Evolutionary conservation across 2,113 vertebrate genomes (phyloP).

Genomic region (Xyliphius kryptos): DNA sequence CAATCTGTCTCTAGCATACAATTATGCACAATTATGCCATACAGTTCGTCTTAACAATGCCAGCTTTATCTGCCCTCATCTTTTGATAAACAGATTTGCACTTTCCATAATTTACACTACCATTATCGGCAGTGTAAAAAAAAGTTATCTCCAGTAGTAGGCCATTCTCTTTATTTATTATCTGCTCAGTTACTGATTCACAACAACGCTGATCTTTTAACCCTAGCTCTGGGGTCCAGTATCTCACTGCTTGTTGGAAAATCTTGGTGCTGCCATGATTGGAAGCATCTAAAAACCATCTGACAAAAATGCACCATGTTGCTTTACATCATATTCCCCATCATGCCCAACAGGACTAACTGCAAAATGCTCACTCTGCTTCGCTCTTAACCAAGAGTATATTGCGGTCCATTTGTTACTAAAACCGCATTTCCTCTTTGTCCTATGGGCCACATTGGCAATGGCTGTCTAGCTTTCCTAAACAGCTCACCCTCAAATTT

Average conservation of each 20-base stretch:
- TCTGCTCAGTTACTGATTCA: too few relatives aligned
- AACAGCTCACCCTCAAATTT: too few relatives aligned
- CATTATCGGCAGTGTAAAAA: conserved; percentile 38
- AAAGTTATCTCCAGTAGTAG: conserved; percentile 33
- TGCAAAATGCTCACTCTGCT: too few relatives aligned
- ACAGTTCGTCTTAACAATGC: conserved; percentile 35
- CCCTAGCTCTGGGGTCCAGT: neutral
- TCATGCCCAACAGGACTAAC: too few relatives aligned
- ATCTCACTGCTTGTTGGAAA: neutral
- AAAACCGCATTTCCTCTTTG: too few relatives aligned
- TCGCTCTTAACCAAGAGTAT: too few relatives aligned
- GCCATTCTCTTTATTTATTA: conserved; percentile 31
- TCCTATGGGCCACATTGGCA: too few relatives aligned
- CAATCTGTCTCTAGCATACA: conserved; percentile 20
- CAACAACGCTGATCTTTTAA: neutral
- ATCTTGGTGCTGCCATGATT: neutral
- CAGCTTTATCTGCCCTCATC: conserved; percentile 17
- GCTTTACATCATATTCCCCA: too few relatives aligned
- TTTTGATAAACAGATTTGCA: conserved; percentile 31
- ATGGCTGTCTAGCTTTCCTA: too few relatives aligned
- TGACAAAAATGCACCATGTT: too few relatives aligned
- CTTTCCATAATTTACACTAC: conserved; percentile 38
- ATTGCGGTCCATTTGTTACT: too few relatives aligned
- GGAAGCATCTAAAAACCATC: neutral
- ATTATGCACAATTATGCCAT: conserved; percentile 34